A percentile compares a stretch with the other conserved stretches of the same genome.
These are phyloP conservation scores for Cyprinodon brontotheroides DNA, from an alignment of 2,113 vertebrate species.

Conservation along the genomic window DNA sequence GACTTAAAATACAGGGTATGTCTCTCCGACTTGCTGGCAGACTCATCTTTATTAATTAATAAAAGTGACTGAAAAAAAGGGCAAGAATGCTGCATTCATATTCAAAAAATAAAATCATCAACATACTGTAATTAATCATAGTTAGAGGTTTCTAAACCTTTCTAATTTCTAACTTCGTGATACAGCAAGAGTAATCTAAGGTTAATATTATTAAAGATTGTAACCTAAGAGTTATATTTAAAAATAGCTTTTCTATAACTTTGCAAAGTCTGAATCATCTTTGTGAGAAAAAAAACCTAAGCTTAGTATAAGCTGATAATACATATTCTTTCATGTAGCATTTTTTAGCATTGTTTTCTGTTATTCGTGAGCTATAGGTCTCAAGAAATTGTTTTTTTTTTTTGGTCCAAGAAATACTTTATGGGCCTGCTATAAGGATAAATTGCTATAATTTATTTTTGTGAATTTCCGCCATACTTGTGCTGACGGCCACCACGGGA, in stretches of 20 bases:
- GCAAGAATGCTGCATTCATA: slow-evolving; percentile 19
- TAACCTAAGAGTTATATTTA: neutral
- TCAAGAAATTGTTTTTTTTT: neutral
- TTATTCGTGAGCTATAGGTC: neutral
- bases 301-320: neutral
- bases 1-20: no score
- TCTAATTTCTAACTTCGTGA: neutral
- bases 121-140: slow-evolving; percentile 7
- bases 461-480: neutral
- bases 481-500: neutral
- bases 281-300: neutral
- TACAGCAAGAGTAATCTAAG: neutral
- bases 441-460: neutral
- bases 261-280: no score
- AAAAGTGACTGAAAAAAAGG: slow-evolving; percentile 17
- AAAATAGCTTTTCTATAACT: neutral
- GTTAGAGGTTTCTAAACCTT: neutral
- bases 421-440: neutral
- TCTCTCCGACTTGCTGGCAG: no score
- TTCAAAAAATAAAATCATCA: slow-evolving; percentile 37
- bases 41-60: slow-evolving; percentile 25
- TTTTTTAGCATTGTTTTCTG: neutral
- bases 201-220: neutral
- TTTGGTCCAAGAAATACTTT: neutral
- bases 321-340: neutral